A percentile compares a stretch with the other conserved stretches of the same genome.
These are phyloP conservation scores for Patagioenas fasciata DNA, from an alignment of 2,113 vertebrate species.

Conservation along the genomic window DNA sequence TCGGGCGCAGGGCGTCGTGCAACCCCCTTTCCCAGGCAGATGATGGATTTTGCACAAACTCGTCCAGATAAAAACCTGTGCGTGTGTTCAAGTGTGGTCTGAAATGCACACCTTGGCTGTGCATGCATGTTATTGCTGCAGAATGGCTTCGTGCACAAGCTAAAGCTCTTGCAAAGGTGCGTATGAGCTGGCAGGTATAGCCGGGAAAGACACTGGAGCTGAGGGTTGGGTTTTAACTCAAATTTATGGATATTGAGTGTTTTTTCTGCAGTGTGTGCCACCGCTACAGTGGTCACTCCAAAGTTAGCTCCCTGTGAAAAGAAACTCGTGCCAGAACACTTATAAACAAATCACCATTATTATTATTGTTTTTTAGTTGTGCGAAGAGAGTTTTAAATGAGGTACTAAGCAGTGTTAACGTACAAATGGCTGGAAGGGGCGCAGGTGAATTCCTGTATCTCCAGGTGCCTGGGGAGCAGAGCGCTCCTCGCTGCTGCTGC, in stretches of 20 bases:
- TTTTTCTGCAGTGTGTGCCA: rapidly evolving
- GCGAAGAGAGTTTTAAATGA: neutral
- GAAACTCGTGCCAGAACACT: neutral
- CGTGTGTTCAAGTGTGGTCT: neutral
- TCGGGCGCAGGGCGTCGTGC: neutral
- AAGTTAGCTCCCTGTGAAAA: neutral
- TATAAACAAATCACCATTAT: neutral
- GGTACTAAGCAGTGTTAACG: neutral
- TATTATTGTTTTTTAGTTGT: neutral
- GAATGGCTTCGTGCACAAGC: neutral
- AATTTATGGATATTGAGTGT: rapidly evolving
- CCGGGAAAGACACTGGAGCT: neutral
- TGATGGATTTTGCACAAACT: rapidly evolving
- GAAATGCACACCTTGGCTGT: neutral
- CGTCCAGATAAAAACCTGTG: neutral
- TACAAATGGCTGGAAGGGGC: neutral
- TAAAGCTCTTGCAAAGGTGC: neutral
- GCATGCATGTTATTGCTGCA: neutral
- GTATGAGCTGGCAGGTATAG: neutral
- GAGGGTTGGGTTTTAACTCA: neutral
- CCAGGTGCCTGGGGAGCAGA: neutral
- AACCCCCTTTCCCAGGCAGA: neutral
- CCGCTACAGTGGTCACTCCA: neutral
- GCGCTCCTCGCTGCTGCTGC: neutral
- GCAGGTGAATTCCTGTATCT: neutral